Evolutionary conservation across 2,888 invertebrate genomes (phyloP), one percentile per base, ranked within the genome.

Genomic region (Cotesia congregata): DNA sequence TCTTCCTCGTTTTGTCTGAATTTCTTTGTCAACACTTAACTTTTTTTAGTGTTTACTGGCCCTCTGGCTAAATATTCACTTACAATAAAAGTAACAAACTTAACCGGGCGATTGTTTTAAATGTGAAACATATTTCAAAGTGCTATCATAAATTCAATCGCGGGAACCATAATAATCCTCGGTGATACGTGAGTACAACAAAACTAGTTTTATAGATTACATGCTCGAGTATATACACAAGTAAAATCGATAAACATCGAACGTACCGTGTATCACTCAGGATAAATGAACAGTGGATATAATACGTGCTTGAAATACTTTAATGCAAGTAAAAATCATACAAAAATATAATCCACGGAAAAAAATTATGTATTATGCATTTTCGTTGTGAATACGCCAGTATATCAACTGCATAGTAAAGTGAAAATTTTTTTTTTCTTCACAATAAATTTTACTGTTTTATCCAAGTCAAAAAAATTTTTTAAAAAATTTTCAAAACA

Each of bases 1-100:
- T 50, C 50, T 12, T 12, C 30, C 50, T 50, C 50, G 50, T 50
- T 50, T 60, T 65, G 62, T 67, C n/a, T 62, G 40, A 30, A 30
- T 72, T 70, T 67, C 30, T 30, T 30, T 30, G 30, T 30, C 74
- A 41, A 50, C 67, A 12, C 5, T 62, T 50, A 30, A 30, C 30
- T 30, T 41, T 68, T 67, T 5, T 60, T 60, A 68, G 60, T 69
- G 73, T 76, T 71, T 76, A 80, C 30, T 30, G 30, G 30, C 80
- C 83, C 82, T 78, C 75, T 79, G 80, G 82, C 82, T 83, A 83
- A 85, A 85, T 83, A 85, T 85, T 85, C 84, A 84, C 84, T 83
- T 82, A 38, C 20, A 65, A 65, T 30, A 38, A 30, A 74, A 81
- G 82, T 78, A 84, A 82, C 50, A 12, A 84, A 83, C 79, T 79